Conservation (phyloP, 2,113 vertebrate genomes). For the Microtus pennsylvanicus region DNA sequence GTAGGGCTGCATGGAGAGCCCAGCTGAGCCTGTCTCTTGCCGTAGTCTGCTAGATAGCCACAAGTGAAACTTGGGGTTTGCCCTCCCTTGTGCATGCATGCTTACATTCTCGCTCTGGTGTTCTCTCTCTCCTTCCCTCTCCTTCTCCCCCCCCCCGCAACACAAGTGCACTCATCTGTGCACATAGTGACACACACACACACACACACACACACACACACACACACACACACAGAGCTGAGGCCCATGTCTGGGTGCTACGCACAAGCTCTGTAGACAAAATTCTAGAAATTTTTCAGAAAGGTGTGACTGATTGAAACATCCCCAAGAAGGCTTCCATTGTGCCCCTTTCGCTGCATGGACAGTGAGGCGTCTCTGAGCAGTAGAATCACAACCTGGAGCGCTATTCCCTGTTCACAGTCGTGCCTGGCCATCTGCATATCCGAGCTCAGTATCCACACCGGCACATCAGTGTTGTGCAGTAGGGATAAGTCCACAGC, state of each 20-base stretch:
- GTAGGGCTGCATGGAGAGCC: rapidly evolving
- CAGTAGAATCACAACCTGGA: background rate
- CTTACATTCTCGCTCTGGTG: rapidly evolving
- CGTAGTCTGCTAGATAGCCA: background rate
- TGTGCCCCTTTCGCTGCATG: background rate
- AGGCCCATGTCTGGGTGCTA: background rate
- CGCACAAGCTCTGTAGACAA: background rate
- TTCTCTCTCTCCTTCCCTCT: background rate
- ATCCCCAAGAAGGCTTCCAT: background rate
- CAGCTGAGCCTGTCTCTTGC: background rate
- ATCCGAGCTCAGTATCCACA: background rate
- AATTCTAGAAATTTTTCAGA: background rate
- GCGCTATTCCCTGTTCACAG: rapidly evolving
- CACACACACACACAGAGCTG: no score
- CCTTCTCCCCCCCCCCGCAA: background rate
- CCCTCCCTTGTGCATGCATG: rapidly evolving
- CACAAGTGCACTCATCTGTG: background rate
- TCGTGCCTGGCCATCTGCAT: rapidly evolving
- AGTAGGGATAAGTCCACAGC: background rate
- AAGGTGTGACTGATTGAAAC: background rate
- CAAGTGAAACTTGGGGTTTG: conserved; percentile 35
- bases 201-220: no score
- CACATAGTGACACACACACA: no score
- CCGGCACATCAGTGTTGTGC: background rate
- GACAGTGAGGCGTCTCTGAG: background rate